Evolutionary conservation across 2,888 invertebrate genomes (phyloP).

Genomic region (Eucera pruinosa): DNA sequence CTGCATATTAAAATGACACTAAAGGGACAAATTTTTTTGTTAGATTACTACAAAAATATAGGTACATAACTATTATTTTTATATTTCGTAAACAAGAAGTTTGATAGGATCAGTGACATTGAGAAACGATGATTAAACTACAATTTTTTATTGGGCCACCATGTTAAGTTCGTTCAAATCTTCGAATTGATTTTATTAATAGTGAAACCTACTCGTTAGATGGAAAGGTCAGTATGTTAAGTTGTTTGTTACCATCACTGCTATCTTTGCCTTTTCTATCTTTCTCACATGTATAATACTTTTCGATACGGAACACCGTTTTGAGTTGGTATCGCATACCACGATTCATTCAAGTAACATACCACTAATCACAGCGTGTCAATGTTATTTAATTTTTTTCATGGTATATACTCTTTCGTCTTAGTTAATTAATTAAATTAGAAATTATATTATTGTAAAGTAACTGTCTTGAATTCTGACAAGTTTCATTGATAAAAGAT

Average conservation of each 20-base stretch:
- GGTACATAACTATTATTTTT: no score
- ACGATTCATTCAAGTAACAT: constrained; percentile 76
- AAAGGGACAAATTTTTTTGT: no score
- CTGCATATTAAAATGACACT: no score
- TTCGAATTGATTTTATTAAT: constrained; percentile 70
- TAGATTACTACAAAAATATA: no score
- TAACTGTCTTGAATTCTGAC: no score
- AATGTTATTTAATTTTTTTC: constrained; percentile 73
- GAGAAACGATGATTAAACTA: constrained; percentile 67
- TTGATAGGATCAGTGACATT: constrained; percentile 69
- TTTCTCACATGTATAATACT: constrained; percentile 77
- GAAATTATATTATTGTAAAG: not conserved
- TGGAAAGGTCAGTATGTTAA: constrained; percentile 75
- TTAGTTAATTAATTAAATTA: not conserved
- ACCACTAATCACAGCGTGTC: constrained; percentile 74
- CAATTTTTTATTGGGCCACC: constrained; percentile 63
- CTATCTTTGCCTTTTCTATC: constrained; percentile 75
- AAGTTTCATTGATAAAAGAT: not conserved
- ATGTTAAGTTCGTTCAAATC: constrained; percentile 68
- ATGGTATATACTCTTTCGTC: not conserved
- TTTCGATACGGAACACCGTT: constrained; percentile 78
- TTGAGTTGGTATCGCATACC: constrained; percentile 77
- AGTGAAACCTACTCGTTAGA: constrained; percentile 78
- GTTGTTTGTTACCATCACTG: constrained; percentile 75
- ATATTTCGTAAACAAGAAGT: constrained; percentile 66